phyloP scores from a whole-genome alignment of 2,113 vertebrate species.

The Diglossa brunneiventris region DNA sequence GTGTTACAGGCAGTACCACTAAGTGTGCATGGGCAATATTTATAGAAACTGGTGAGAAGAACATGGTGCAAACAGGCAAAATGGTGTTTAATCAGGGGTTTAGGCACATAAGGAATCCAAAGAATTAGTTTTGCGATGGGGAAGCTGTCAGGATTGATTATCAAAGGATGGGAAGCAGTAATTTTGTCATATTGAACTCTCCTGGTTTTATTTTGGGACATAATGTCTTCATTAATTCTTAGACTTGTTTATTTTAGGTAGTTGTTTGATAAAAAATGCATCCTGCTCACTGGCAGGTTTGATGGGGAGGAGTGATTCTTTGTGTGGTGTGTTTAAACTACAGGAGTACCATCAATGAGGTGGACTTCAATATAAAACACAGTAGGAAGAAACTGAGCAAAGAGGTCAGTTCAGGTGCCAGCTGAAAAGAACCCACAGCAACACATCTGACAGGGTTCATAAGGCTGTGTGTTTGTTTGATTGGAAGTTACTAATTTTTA shows the following conservation, averaged over 20 bases:
- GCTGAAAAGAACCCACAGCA: neutral
- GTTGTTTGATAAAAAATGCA: fast-evolving
- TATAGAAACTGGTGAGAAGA: neutral
- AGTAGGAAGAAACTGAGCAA: neutral
- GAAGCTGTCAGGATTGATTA: conserved; percentile 5
- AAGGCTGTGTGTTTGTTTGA: neutral
- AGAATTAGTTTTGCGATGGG: neutral
- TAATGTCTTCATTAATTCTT: neutral
- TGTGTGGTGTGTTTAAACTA: neutral
- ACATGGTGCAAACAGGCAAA: neutral
- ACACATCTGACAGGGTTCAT: fast-evolving
- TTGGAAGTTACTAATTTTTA: neutral
- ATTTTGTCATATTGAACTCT: neutral
- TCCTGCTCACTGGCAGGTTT: neutral
- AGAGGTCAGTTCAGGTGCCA: neutral
- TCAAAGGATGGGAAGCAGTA: neutral
- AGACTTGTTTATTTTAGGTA: neutral
- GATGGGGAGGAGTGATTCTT: neutral
- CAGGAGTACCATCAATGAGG: neutral
- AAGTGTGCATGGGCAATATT: neutral
- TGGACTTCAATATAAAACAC: neutral
- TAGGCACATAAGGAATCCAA: neutral
- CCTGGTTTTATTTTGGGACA: neutral
- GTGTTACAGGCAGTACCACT: neutral
- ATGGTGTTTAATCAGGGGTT: neutral